Percentiles rank a stretch among this genome's conserved stretches.
Evolutionary conservation across 2,888 invertebrate genomes (phyloP).

Genomic region (Drosophila affinis): DNA sequence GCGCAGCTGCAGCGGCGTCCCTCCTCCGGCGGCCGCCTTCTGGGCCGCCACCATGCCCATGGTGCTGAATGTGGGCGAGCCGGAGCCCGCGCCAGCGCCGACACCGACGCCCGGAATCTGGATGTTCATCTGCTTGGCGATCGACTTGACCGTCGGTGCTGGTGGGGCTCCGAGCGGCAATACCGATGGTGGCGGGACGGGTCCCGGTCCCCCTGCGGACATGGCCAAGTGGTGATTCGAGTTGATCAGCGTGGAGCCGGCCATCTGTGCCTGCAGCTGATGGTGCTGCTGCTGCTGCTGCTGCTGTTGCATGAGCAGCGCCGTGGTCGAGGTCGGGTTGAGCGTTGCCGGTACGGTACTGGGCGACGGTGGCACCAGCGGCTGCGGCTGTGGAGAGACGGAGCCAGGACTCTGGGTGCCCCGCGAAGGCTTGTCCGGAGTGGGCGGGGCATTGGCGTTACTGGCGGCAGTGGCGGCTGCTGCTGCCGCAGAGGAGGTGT

Average conservation of each 20-base stretch:
- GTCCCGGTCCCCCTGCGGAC: slow-evolving; percentile 29
- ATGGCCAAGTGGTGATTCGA: slow-evolving; percentile 75
- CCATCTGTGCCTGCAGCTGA: slow-evolving; percentile 78
- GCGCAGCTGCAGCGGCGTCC: slow-evolving; percentile 82
- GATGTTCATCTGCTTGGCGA: slow-evolving; percentile 82
- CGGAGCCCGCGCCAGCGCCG: slow-evolving; percentile 37
- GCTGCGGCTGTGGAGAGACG: slow-evolving; percentile 41
- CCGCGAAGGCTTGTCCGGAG: slow-evolving; percentile 79
- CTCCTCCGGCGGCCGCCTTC: slow-evolving; percentile 66
- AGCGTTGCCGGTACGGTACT: not conserved
- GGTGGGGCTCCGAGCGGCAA: slow-evolving; percentile 80
- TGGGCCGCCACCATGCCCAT: slow-evolving; percentile 80
- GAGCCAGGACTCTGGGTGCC: slow-evolving; percentile 53
- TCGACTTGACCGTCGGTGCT: slow-evolving; percentile 80
- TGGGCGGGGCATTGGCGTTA: slow-evolving; percentile 54
- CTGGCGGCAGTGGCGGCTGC: slow-evolving; percentile 39
- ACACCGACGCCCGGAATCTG: slow-evolving; percentile 64
- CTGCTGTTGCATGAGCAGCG: slow-evolving; percentile 54
- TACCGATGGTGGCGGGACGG: slow-evolving; percentile 56
- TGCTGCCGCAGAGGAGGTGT: slow-evolving; percentile 25
- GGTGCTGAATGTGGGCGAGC: slow-evolving; percentile 79
- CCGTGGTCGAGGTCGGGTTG: not conserved
- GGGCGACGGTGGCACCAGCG: slow-evolving; percentile 40
- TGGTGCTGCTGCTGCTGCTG: slow-evolving; percentile 68
- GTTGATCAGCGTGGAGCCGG: slow-evolving; percentile 78